Evolutionary conservation across 2,888 invertebrate genomes (phyloP).

Genomic region (Bombylius major): DNA sequence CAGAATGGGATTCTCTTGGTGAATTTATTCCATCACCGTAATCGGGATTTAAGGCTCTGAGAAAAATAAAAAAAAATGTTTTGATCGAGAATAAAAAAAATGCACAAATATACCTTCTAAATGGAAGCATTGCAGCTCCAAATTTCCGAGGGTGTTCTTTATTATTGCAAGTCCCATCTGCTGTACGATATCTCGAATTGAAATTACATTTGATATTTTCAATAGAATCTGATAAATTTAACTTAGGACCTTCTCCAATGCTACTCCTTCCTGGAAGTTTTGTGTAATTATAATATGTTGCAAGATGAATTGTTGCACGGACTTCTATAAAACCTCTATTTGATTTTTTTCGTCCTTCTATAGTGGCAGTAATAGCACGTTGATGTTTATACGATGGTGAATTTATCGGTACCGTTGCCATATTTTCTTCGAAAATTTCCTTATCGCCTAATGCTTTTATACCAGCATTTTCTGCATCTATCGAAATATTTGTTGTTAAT

Average conservation of each 20-base stretch:
- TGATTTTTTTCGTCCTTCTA: conserved; percentile 48
- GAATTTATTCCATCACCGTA: conserved; percentile 62
- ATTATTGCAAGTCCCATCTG: conserved; percentile 70
- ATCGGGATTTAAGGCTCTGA: conserved; percentile 49
- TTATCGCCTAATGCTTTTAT: conserved; percentile 44
- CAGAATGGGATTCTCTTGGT: conserved; percentile 45
- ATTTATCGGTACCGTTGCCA: conserved; percentile 37
- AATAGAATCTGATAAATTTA: conserved; percentile 23
- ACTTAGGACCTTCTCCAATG: conserved; percentile 32
- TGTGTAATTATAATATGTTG: conserved; percentile 39
- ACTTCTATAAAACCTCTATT: conserved; percentile 55
- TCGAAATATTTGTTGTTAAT: conserved; percentile 29
- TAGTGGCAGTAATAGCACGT: conserved; percentile 50
- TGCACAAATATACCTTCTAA: conserved; percentile 39
- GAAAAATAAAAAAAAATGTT: neutral
- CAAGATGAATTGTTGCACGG: conserved; percentile 50
- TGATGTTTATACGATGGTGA: conserved; percentile 60
- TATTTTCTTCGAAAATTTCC: conserved; percentile 41
- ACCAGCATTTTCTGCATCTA: conserved; percentile 43
- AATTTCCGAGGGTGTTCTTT: conserved; percentile 46
- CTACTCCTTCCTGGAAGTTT: conserved; percentile 27
- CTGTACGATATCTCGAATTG: conserved; percentile 46
- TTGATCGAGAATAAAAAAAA: neutral
- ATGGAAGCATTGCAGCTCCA: conserved; percentile 64
- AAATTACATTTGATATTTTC: conserved; percentile 32